A percentile compares a stretch with the other conserved stretches of the same genome.
These are phyloP conservation scores for Dromius quadrimaculatus DNA, from an alignment of 2,888 invertebrate species.

Conservation along the genomic window DNA sequence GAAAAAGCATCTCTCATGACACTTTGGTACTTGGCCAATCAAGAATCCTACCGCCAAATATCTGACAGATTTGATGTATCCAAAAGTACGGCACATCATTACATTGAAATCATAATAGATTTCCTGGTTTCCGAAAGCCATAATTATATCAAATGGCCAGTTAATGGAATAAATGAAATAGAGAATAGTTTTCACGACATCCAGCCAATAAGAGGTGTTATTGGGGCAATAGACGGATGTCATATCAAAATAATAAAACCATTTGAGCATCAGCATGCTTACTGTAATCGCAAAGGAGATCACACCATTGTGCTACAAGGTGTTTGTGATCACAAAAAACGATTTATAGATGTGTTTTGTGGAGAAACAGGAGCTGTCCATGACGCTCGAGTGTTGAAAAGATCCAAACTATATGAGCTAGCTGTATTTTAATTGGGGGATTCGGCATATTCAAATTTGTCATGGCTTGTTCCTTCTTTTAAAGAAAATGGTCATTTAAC, in stretches of 20 bases:
- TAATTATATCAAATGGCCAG: constrained; percentile 11
- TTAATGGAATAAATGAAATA: not conserved
- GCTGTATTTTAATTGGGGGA: constrained; percentile 34
- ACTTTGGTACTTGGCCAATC: constrained; percentile 54
- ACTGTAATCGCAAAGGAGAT: constrained; percentile 54
- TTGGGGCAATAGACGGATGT: constrained; percentile 56
- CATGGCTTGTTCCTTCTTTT: constrained; percentile 48
- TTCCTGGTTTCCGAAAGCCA: not conserved
- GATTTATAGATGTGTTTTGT: constrained; percentile 57
- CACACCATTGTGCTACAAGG: constrained; percentile 57
- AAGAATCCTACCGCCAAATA: constrained; percentile 52
- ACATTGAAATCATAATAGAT: constrained; percentile 20
- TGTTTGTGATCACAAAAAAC: constrained; percentile 57
- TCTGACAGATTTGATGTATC: constrained; percentile 53
- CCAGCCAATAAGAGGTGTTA: constrained; percentile 51
- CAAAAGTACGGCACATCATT: constrained; percentile 37
- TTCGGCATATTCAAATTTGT: constrained; percentile 51
- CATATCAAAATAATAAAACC: constrained; percentile 56
- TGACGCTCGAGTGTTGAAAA: constrained; percentile 56
- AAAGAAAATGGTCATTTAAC: constrained; percentile 41
- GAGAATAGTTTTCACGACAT: constrained; percentile 22
- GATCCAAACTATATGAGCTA: constrained; percentile 53
- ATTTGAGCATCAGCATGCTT: constrained; percentile 52
- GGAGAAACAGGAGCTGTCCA: constrained; percentile 58
- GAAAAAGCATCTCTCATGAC: constrained; percentile 47